A percentile compares a stretch with the other conserved stretches of the same genome.
Conservation (phyloP, 2,113 vertebrate genomes). For the Pluvianellus socialis region DNA sequence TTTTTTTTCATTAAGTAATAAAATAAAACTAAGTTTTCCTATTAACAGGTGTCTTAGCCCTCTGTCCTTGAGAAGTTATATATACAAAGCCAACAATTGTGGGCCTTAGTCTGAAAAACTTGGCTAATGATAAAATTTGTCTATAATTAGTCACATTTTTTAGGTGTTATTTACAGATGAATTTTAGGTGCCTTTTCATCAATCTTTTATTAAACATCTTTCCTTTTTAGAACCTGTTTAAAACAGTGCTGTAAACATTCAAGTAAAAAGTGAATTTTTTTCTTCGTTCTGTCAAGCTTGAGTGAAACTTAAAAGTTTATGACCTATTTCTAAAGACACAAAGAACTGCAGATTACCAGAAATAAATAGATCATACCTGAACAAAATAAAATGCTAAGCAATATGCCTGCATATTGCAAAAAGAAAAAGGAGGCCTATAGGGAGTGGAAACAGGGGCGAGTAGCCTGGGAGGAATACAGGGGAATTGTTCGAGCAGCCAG, state of each 20-base stretch:
- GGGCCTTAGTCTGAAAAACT: not conserved
- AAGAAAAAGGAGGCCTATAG: no score
- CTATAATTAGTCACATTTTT: not conserved
- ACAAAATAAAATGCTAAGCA: not conserved
- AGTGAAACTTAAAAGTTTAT: not conserved
- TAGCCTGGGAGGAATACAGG: no score
- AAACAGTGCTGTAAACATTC: not conserved
- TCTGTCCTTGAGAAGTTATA: not conserved
- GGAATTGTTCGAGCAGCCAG: no score
- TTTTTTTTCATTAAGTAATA: not conserved
- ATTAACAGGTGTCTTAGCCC: not conserved
- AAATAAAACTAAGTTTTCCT: not conserved
- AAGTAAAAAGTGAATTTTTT: not conserved
- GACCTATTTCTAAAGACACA: not conserved
- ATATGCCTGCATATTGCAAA: not conserved
- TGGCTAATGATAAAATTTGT: not conserved
- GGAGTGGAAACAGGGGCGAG: no score
- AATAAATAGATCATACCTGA: not conserved
- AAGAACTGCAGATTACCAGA: not conserved
- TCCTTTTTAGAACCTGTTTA: not conserved
- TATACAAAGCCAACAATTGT: not conserved
- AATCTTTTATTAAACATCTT: not conserved
- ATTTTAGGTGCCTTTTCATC: not conserved
- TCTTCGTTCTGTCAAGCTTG: not conserved
- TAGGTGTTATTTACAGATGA: not conserved